A percentile compares a stretch with the other conserved stretches of the same genome.
These are phyloP conservation scores for Sphaerophoria taeniata DNA, from an alignment of 2,888 invertebrate species.

Conservation along the genomic window DNA sequence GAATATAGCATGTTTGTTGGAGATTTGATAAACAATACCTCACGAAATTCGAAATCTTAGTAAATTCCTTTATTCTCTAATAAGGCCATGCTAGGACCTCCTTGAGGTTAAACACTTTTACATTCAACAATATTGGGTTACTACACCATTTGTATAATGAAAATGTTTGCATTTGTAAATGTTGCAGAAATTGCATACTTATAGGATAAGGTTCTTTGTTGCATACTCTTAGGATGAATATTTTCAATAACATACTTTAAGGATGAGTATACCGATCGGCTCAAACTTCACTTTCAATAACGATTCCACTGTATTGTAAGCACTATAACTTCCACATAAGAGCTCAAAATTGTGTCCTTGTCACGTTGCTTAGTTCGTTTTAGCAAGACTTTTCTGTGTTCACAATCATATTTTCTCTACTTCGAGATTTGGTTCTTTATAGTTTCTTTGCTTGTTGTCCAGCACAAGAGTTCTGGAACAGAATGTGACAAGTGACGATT, in stretches of 20 bases:
- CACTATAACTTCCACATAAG: neutral
- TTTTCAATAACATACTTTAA: neutral
- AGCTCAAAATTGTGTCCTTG: slow-evolving; percentile 6
- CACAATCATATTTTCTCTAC: slow-evolving; percentile 58
- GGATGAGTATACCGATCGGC: neutral
- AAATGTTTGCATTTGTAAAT: neutral
- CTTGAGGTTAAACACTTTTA: no score
- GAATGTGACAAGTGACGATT: slow-evolving; percentile 71
- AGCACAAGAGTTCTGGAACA: slow-evolving; percentile 32
- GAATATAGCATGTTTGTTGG: no score
- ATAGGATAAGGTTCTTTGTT: neutral
- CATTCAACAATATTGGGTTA: no score
- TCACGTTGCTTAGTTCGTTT: slow-evolving; percentile 7
- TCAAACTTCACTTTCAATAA: neutral
- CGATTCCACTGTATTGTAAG: neutral
- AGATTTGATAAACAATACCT: no score
- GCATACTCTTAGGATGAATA: neutral
- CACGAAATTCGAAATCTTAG: no score
- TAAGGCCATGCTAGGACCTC: no score
- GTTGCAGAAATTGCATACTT: neutral
- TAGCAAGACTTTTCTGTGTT: slow-evolving; percentile 31
- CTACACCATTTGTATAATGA: no score
- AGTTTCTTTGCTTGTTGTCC: slow-evolving; percentile 1
- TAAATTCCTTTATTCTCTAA: no score
- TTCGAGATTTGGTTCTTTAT: slow-evolving; percentile 40